Conservation (phyloP, 2,113 vertebrate species). For the crab-eating macaque (Macaca fascicularis) region T2T-MFA8v1.1 NC_088384.1:108809001-108809500, state of each 20-base stretch:
- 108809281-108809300: background rate
- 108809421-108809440: background rate
- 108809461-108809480: background rate
- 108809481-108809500: background rate
- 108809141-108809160: background rate
- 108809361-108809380: slow-evolving; percentile 18
- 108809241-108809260: background rate
- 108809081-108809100: background rate
- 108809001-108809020: background rate
- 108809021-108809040: background rate
- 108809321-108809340: background rate
- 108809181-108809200: rapidly evolving
- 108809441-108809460: background rate
- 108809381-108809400: background rate
- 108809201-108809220: background rate
- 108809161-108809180: background rate
- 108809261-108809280: background rate
- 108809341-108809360: too few species aligned
- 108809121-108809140: background rate
- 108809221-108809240: background rate
- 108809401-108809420: background rate
- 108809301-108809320: background rate
- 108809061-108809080: background rate
- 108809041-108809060: background rate
- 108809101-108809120: background rate